Conservation (phyloP, 2,888 invertebrate species). For the Plebejus argus region DNA sequence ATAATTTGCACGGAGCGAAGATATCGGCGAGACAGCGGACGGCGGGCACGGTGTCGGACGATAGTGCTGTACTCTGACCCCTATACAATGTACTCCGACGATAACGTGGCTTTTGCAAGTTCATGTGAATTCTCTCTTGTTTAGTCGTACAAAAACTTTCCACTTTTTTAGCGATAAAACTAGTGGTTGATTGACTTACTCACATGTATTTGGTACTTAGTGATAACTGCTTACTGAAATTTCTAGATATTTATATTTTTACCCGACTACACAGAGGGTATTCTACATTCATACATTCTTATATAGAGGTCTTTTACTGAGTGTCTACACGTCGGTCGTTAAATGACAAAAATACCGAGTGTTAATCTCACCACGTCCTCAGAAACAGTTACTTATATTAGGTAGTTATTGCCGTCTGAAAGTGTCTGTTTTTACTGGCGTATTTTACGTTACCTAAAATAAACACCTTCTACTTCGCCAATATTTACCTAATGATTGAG, state of each 20-base stretch:
- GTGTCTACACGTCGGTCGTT: neutral
- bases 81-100: constrained; percentile 21
- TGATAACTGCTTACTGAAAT: neutral
- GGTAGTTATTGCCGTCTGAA: constrained; percentile 15
- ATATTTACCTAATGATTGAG: neutral
- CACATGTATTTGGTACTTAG: neutral
- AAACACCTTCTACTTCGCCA: neutral
- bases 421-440: constrained; percentile 20
- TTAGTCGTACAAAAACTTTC: neutral
- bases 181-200: neutral
- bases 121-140: neutral
- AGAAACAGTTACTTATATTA: constrained; percentile 6
- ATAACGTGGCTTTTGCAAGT: constrained; percentile 5
- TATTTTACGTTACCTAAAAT: constrained; percentile 6
- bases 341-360: constrained; percentile 1
- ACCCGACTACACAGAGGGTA: neutral
- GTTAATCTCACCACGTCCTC: neutral
- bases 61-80: constrained; percentile 19
- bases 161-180: neutral
- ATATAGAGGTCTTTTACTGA: neutral
- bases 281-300: too few relatives aligned
- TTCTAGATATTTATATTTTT: neutral
- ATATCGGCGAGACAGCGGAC: constrained; percentile 1
- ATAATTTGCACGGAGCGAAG: neutral
- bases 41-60: neutral